phyloP scores from a whole-genome alignment of 2,113 vertebrate genomes.

The Trogon surrucura region DNA sequence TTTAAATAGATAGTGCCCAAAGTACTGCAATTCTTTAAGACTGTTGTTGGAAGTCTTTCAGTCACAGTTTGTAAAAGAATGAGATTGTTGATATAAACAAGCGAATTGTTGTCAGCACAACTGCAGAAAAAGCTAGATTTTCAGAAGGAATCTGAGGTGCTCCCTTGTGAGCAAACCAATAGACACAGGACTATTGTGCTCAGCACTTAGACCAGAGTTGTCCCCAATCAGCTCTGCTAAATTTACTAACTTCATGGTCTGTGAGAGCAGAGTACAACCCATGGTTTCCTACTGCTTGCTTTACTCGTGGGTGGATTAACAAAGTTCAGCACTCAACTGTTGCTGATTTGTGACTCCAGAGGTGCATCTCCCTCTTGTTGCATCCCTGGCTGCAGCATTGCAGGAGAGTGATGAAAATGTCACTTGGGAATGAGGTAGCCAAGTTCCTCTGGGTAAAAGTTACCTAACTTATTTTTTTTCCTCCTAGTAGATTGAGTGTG shows the following conservation, averaged over 20 bases:
- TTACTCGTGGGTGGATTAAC: background rate
- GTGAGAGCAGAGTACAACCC: background rate
- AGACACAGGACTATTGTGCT: background rate
- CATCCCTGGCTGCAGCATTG: background rate
- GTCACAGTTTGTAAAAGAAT: background rate
- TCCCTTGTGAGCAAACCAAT: background rate
- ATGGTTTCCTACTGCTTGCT: background rate
- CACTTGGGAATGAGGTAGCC: background rate
- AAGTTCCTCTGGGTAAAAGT: background rate
- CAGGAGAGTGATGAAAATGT: background rate
- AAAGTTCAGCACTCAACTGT: background rate
- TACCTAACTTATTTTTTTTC: background rate
- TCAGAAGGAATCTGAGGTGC: background rate
- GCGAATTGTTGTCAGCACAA: background rate
- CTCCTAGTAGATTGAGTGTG: background rate
- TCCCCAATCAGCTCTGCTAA: fast-evolving
- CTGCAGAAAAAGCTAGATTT: background rate
- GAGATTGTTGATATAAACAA: background rate
- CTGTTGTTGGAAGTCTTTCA: background rate
- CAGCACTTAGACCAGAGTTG: background rate
- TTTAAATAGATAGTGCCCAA: background rate
- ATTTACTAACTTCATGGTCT: background rate
- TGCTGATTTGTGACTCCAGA: background rate
- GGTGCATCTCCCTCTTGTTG: background rate
- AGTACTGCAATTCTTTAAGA: background rate